Conservation (phyloP, 2,888 invertebrate genomes). For the Eulithis prunata region DNA sequence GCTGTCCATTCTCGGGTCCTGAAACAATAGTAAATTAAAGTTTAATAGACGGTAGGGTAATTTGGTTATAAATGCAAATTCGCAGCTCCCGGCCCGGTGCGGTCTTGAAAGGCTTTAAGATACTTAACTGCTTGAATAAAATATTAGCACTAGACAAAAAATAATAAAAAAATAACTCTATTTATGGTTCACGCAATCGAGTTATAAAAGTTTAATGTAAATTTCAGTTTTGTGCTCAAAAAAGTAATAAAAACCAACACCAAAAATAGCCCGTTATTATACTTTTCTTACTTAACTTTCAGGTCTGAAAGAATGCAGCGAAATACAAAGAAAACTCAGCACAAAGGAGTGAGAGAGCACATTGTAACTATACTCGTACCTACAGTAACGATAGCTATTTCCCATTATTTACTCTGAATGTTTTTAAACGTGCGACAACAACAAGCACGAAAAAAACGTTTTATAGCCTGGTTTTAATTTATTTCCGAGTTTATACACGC, state of each 20-base stretch:
- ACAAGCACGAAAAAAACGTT: constrained; percentile 42
- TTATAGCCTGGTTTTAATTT: constrained; percentile 41
- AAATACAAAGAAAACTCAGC: constrained; percentile 43
- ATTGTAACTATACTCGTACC: constrained; percentile 26
- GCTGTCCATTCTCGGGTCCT: constrained; percentile 43
- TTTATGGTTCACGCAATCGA: no score
- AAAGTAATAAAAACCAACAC: constrained; percentile 9
- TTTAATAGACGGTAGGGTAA: constrained; percentile 27
- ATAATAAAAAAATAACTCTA: no score
- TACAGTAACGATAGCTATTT: constrained; percentile 22
- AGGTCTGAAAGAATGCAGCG: constrained; percentile 38
- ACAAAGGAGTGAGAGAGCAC: constrained; percentile 37
- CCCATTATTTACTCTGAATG: constrained; percentile 26
- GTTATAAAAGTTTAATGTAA: neutral
- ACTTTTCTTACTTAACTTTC: constrained; percentile 30
- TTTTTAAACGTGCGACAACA: constrained; percentile 36
- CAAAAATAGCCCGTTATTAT: constrained; percentile 17
- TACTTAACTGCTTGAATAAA: constrained; percentile 1
- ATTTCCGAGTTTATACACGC: constrained; percentile 35
- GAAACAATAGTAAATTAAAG: constrained; percentile 44
- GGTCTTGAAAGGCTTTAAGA: neutral
- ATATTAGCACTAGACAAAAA: neutral
- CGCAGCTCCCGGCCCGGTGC: constrained; percentile 8
- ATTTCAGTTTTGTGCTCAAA: constrained; percentile 11
- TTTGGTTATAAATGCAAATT: constrained; percentile 25